These are phyloP conservation scores for Parnassius mnemosyne DNA, from an alignment of 2,888 invertebrate species.

Conservation along the genomic window DNA sequence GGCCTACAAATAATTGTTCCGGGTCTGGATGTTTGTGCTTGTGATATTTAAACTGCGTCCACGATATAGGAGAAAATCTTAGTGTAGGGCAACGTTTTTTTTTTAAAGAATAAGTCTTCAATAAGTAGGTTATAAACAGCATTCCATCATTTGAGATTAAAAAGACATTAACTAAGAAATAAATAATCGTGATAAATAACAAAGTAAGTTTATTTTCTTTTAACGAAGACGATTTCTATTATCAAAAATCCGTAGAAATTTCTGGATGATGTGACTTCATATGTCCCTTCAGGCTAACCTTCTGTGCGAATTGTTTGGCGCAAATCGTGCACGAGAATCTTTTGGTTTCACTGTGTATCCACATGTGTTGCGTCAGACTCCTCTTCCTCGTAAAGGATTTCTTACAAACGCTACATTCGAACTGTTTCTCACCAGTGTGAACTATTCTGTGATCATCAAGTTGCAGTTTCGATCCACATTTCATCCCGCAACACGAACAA, in stretches of 20 bases:
- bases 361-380: slow-evolving; percentile 64
- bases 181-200: too few relatives aligned
- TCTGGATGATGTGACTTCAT: slow-evolving; percentile 50
- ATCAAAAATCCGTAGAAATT: slow-evolving; percentile 31
- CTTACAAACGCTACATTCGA: slow-evolving; percentile 65
- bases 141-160: too few relatives aligned
- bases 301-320: slow-evolving; percentile 63
- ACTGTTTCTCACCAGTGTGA: slow-evolving; percentile 73
- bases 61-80: too few relatives aligned
- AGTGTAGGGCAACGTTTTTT: too few relatives aligned
- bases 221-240: slow-evolving; percentile 4
- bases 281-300: slow-evolving; percentile 54
- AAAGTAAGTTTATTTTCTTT: too few relatives aligned
- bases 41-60: too few relatives aligned
- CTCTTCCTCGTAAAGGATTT: slow-evolving; percentile 75
- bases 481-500: slow-evolving; percentile 58
- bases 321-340: slow-evolving; percentile 58
- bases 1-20: too few relatives aligned
- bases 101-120: too few relatives aligned
- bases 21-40: too few relatives aligned
- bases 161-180: too few relatives aligned
- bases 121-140: too few relatives aligned
- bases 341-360: slow-evolving; percentile 63
- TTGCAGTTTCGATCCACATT: slow-evolving; percentile 47
- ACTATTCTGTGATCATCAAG: slow-evolving; percentile 66